Base-by-base conservation (phyloP, 2,888 invertebrate species). In the Oegoconia quadripuncta region DNA sequence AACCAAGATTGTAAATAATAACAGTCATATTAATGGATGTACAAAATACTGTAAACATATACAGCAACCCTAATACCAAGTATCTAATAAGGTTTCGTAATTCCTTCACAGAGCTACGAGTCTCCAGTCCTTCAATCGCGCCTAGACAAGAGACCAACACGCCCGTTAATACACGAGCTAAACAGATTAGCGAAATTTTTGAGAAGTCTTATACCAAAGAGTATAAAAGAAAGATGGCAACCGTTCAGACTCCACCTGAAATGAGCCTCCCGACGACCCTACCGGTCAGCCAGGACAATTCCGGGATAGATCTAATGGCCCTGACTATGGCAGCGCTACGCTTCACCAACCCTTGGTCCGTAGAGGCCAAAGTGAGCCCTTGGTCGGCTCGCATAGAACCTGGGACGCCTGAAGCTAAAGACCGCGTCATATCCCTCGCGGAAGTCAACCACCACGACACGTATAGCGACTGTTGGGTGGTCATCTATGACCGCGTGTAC, bases 401-500 rank as follows among this genome's bases (percentile, higher is more conserved):
- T 0, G 78, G 75, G 15, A 53, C 74, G 3, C 68, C 73, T 1
- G 76, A 79, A 42, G 73, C 83, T 11, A 77, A 78, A 46, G 83
- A 88, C 34, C 74, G 79, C 18, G 73, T 78, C 26, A 92, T 94
- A 37, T 88, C 90, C n/a, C 80, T 96, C 35, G 90, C 92, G 34
- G 93, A 96, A 77, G 93, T 96, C 3, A 88, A 93, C 3, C 89
- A 89, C 62, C 96, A 96, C 64, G 95, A 95, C 64, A 87, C 89
- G 12, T 72, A 75, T 4, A 74, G 89, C 9, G 94, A 95, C 65
- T 96, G 96, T 74, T 96, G 96, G 96, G 88, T 96, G 34, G 90
- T 95, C n/a, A 90, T 97, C 31, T 94, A 93, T 71, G 96, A 97
- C 80, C 91, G 93, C 40, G 93, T 97, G 8, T 96, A 95, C 71